phyloP scores from a whole-genome alignment of 2,113 vertebrate genomes.

The Columbina picui region DNA sequence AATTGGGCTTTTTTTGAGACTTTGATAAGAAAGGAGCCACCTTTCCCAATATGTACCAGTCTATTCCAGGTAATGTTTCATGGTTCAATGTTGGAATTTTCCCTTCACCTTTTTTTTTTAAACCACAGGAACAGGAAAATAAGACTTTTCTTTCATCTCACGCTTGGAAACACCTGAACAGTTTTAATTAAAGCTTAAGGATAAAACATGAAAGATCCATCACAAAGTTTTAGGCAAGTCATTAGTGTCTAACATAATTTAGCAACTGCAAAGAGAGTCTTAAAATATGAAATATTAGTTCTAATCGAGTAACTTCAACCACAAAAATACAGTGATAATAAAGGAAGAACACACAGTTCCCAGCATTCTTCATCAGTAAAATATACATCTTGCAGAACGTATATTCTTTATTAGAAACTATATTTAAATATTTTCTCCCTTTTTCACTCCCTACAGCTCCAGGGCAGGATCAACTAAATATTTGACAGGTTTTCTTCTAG shows the following conservation, averaged over 20 bases:
- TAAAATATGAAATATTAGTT: neutral
- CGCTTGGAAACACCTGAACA: conserved; percentile 6
- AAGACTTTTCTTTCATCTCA: neutral
- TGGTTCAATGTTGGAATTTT: neutral
- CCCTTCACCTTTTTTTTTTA: neutral
- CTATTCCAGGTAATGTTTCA: neutral
- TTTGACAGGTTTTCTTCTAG: neutral
- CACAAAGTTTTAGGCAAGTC: conserved; percentile 24
- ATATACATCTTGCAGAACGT: neutral
- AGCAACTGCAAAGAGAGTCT: neutral
- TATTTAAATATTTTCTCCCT: neutral
- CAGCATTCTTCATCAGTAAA: neutral
- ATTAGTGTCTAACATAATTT: conserved; percentile 3
- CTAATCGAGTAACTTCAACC: conserved; percentile 5
- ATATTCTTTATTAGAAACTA: neutral
- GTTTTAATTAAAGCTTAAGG: conserved; percentile 46
- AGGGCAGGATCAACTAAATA: neutral
- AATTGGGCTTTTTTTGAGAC: neutral
- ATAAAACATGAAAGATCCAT: neutral
- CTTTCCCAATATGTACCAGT: neutral
- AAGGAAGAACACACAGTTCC: neutral
- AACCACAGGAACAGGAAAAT: neutral
- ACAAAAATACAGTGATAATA: neutral
- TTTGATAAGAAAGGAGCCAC: neutral
- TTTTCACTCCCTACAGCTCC: neutral